These are phyloP conservation scores for Acronicta leporina DNA, from an alignment of 2,888 invertebrate species.

Conservation along the genomic window DNA sequence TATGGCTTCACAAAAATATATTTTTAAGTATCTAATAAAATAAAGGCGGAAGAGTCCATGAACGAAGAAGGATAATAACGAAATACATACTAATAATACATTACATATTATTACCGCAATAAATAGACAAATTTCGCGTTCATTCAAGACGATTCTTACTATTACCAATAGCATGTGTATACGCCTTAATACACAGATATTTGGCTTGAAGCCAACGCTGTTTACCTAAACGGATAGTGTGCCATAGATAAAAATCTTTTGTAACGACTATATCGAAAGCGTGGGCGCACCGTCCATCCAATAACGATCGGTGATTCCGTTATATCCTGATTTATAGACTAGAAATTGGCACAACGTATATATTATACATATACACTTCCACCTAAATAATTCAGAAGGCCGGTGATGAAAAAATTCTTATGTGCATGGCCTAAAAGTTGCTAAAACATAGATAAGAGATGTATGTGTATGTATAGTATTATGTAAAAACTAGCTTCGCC, in stretches of 20 bases:
- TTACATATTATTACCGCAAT: neutral
- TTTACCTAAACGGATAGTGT: conserved; percentile 45
- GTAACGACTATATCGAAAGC: conserved; percentile 19
- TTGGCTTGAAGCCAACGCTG: conserved; percentile 42
- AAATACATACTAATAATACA: too few relatives aligned
- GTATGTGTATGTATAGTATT: too few relatives aligned
- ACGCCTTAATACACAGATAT: conserved; percentile 17
- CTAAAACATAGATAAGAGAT: too few relatives aligned
- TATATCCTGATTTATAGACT: conserved; percentile 40
- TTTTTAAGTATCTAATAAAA: too few relatives aligned
- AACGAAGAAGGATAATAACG: too few relatives aligned
- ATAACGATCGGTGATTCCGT: conserved; percentile 34
- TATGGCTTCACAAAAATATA: too few relatives aligned
- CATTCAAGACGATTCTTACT: neutral
- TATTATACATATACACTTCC: conserved; percentile 24
- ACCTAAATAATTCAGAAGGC: conserved; percentile 16
- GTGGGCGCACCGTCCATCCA: conserved; percentile 32
- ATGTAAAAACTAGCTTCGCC: too few relatives aligned
- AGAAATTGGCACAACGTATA: conserved; percentile 33
- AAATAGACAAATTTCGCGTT: neutral
- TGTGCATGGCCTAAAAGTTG: neutral
- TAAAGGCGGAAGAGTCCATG: too few relatives aligned
- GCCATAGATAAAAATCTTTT: conserved; percentile 51
- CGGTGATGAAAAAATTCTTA: conserved; percentile 8
- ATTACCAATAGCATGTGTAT: conserved; percentile 11